Evolutionary conservation across 2,113 vertebrate genomes (phyloP), one percentile per base, ranked within the genome.

Genomic region (Rhadina sibilatrix): DNA sequence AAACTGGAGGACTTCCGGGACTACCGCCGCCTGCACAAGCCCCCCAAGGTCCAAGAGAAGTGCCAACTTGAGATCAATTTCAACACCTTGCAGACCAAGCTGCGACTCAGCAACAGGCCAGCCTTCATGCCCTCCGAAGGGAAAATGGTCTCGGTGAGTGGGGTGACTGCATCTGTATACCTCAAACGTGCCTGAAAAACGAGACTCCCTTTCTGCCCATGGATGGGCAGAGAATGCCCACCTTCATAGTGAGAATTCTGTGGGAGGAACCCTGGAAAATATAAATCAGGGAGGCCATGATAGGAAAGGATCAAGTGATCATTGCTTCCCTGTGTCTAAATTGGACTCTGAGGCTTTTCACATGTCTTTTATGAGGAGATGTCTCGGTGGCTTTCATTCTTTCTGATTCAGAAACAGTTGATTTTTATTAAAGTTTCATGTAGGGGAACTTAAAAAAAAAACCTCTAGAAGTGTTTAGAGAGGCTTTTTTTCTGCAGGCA

Each of bases 21-120:
- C 95, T 99, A 99, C 89, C 98, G 99, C 22, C 99, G 99, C 64
- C 98, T 99, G 86, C 99, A 99, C 98, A 99, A 99, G 94, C 99
- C 99, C 3, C 99, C 99, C 89, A 99, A 99, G 89, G 99, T 99
- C 86, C 99, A 99, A 96, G 99, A 99, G 97, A 99, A 99, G 97
- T 99, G 99, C 97, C 99, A 99, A 94, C 98, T 99, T 94, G 99
- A 99, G 98, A 99, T 99, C 98, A 99, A 99, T 95, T 99, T 99
- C 98, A 99, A 99, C 98, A 99, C 99, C 7, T 97, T 99, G 97
- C 99, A 99, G 98, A 99, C 99, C 96, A 99, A 99, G 91, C 98
- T 99, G 91, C 97, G 99, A 46, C 99, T 99, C 93, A 99, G 99
- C 98, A 99, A 99, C 95, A 95, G 99, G 87, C 99, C 99, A 4